A percentile compares a stretch with the other conserved stretches of the same genome.
Evolutionary conservation across 2,113 vertebrate genomes (phyloP).

Genomic region (Neomonachus schauinslandi): DNA sequence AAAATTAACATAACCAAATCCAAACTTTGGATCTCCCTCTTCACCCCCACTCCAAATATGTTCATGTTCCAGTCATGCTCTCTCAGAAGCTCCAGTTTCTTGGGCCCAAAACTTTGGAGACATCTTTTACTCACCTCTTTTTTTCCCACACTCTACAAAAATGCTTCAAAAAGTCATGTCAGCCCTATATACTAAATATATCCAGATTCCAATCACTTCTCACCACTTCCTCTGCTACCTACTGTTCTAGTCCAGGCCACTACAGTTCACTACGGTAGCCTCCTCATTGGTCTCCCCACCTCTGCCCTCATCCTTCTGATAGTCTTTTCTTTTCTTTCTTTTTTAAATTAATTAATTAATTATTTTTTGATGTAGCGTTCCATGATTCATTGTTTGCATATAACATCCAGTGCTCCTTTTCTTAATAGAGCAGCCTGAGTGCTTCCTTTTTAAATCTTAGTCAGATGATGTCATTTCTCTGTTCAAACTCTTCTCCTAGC

Average conservation of each 20-base stretch:
- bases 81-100: constrained; percentile 31
- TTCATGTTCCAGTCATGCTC: not conserved
- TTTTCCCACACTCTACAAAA: not conserved
- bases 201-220: not conserved
- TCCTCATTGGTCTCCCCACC: not conserved
- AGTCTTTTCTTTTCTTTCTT: not conserved
- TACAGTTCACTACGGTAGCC: not conserved
- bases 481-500: not conserved
- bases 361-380: too few relatives aligned
- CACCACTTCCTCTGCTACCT: not conserved
- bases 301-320: not conserved
- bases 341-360: too few relatives aligned
- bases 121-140: not conserved
- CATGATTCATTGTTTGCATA: too few relatives aligned
- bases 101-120: not conserved
- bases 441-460: not conserved
- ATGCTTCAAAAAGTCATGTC: not conserved
- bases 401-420: not conserved
- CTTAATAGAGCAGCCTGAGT: not conserved
- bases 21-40: not conserved
- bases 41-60: not conserved
- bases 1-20: not conserved
- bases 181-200: not conserved
- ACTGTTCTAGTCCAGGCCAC: not conserved
- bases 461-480: not conserved